A percentile compares a stretch with the other conserved stretches of the same genome.
Conservation (phyloP, 2,888 invertebrate species). For the Diadromus collaris region DNA sequence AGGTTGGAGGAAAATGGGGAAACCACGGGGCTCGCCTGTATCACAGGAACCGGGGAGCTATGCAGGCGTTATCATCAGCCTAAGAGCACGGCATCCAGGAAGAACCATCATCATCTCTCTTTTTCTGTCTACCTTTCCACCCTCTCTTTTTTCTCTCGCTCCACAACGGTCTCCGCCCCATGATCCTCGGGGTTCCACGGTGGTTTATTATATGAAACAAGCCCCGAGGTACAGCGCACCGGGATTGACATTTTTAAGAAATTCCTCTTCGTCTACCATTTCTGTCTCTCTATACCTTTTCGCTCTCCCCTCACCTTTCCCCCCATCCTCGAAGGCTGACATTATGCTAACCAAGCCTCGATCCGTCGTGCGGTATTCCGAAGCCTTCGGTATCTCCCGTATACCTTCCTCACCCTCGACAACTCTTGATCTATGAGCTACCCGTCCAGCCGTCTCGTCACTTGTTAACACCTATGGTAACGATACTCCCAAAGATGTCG, state of each 20-base stretch:
- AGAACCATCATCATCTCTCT: conserved; percentile 33
- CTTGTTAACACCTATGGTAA: conserved; percentile 73
- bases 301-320: conserved; percentile 37
- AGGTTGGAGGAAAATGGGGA: conserved; percentile 6
- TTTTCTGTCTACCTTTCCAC: conserved; percentile 13
- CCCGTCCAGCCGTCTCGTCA: conserved; percentile 62
- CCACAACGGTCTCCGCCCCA: not conserved
- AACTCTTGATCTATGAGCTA: conserved; percentile 74
- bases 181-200: conserved; percentile 39
- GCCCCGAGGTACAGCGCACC: conserved; percentile 53
- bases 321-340: conserved; percentile 68
- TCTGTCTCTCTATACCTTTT: conserved; percentile 35
- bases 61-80: conserved; percentile 32
- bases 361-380: conserved; percentile 72
- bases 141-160: conserved; percentile 19
- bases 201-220: conserved; percentile 62
- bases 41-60: not conserved
- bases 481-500: conserved; percentile 36
- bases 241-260: conserved; percentile 76
- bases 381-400: conserved; percentile 55
- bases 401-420: conserved; percentile 52
- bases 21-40: conserved; percentile 20
- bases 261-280: conserved; percentile 69
- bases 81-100: conserved; percentile 16
- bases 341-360: conserved; percentile 77